Conservation (phyloP, 1,140 invertebrate genomes). For the Zaprionus africanus region DNA sequence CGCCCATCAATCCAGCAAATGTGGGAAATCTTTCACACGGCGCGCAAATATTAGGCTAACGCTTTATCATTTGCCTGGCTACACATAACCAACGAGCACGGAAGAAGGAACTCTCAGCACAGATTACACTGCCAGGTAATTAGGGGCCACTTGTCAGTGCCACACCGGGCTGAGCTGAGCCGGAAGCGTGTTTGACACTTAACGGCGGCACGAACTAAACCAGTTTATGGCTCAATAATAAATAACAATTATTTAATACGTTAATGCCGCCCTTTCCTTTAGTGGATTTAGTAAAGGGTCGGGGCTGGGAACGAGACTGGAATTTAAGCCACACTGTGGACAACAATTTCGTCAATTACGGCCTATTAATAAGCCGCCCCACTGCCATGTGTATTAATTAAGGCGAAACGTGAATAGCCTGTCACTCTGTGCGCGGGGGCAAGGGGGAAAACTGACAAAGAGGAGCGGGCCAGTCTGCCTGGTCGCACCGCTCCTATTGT, state of each 20-base stretch:
- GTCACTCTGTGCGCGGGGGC: slow-evolving; percentile 4
- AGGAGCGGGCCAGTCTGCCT: too few relatives aligned
- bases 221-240: slow-evolving; percentile 59
- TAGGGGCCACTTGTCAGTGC: slow-evolving; percentile 45
- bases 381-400: slow-evolving; percentile 71
- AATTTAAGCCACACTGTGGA: neutral
- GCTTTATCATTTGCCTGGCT: neutral
- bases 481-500: neutral
- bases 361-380: slow-evolving; percentile 56
- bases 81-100: neutral
- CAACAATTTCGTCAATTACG: slow-evolving; percentile 64
- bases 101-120: neutral
- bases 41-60: slow-evolving; percentile 1
- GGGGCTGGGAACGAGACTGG: neutral
- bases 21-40: slow-evolving; percentile 3
- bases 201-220: slow-evolving; percentile 34
- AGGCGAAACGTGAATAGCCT: slow-evolving; percentile 41
- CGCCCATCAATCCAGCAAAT: slow-evolving; percentile 11
- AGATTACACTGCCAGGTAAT: slow-evolving; percentile 39
- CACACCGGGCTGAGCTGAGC: neutral
- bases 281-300: neutral
- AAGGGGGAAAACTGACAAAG: too few relatives aligned
- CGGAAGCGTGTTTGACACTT: slow-evolving; percentile 33
- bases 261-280: slow-evolving; percentile 29
- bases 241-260: slow-evolving; percentile 67